Percentiles rank a stretch among this genome's conserved stretches.
Conservation (phyloP, 1,140 invertebrate genomes). For the Bombus ignitus region DNA sequence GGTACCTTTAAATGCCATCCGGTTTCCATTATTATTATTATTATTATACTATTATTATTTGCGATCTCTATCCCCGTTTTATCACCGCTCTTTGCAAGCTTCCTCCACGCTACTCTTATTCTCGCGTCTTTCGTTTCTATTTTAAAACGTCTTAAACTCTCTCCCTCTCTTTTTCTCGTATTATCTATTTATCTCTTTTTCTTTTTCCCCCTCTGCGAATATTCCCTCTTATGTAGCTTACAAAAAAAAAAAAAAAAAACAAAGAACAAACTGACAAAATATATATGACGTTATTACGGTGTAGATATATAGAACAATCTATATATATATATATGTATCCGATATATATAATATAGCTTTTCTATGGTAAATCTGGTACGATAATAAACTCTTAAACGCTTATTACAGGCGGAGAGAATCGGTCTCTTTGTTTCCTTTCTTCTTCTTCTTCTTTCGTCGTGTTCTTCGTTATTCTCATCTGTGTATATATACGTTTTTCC, state of each 20-base stretch:
- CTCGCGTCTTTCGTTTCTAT: not conserved
- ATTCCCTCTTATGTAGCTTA: conserved; percentile 46
- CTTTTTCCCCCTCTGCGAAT: conserved; percentile 20
- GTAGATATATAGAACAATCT: conserved; percentile 58
- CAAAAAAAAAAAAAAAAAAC: conserved; percentile 8
- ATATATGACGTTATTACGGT: conserved; percentile 63
- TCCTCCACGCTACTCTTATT: not conserved
- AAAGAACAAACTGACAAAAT: conserved; percentile 67
- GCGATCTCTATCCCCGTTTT: not conserved
- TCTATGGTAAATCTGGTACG: conserved; percentile 61
- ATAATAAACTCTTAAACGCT: conserved; percentile 60
- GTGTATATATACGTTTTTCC: not conserved
- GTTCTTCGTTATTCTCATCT: not conserved
- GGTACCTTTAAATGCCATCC: conserved; percentile 75
- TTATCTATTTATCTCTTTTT: conserved; percentile 32
- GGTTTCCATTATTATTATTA: conserved; percentile 58
- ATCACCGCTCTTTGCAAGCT: not conserved
- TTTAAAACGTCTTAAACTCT: not conserved
- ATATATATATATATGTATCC: conserved; percentile 52
- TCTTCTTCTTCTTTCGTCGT: conserved; percentile 9
- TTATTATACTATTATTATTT: conserved; percentile 36
- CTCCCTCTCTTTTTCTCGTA: conserved; percentile 26
- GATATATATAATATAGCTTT: conserved; percentile 64
- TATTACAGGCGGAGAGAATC: conserved; percentile 65
- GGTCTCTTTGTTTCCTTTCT: conserved; percentile 45